phyloP scores from a whole-genome alignment of 2,113 vertebrate species.

The crab-eating macaque (Macaca fascicularis) region DNA sequence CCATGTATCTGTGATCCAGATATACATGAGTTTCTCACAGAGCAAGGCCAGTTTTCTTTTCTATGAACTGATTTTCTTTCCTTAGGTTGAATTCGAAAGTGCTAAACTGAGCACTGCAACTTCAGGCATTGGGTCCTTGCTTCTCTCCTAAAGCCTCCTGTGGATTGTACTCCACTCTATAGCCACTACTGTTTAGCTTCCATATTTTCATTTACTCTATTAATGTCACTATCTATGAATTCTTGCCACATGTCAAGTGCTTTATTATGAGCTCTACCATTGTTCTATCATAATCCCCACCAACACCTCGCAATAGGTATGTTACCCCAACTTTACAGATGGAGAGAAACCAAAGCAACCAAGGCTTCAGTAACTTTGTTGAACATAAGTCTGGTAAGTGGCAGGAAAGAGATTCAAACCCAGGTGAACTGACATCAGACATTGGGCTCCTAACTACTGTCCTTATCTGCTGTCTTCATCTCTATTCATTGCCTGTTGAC shows the following conservation, averaged over 20 bases:
- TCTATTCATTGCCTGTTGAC: not conserved
- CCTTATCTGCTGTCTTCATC: not conserved
- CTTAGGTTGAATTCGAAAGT: not conserved
- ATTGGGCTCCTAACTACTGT: not conserved
- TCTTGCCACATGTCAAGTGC: not conserved
- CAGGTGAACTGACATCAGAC: not conserved
- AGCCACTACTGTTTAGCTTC: not conserved
- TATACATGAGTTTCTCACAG: not conserved
- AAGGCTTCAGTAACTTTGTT: not conserved
- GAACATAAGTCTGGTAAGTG: not conserved
- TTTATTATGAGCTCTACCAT: not conserved
- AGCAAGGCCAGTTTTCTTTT: not conserved
- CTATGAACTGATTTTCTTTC: not conserved
- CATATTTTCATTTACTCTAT: not conserved
- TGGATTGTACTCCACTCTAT: not conserved
- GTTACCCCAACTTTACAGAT: not conserved
- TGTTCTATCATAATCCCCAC: not conserved
- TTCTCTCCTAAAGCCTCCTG: not conserved
- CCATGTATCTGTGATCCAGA: not conserved
- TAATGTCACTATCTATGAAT: not conserved
- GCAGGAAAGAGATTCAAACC: not conserved
- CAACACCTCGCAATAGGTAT: not conserved
- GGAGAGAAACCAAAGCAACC: not conserved
- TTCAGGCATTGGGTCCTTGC: not conserved
- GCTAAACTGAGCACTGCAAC: not conserved